Conservation (phyloP, 2,113 vertebrate species). For the Anser cygnoides region DNA sequence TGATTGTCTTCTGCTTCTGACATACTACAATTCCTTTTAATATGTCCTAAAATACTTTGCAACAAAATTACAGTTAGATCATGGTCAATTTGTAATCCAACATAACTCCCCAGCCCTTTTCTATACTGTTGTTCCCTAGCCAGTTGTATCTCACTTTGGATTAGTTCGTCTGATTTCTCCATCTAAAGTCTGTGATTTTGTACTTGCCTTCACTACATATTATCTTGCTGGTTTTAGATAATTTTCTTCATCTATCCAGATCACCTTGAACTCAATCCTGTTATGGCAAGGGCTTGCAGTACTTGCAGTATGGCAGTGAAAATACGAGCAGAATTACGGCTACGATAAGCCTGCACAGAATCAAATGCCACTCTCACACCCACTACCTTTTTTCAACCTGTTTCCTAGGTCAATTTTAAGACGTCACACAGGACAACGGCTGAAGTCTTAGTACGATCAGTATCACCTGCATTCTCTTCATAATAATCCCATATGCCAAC, state of each 20-base stretch:
- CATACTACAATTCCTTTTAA: not conserved
- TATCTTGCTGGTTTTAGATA: not conserved
- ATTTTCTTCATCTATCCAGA: not conserved
- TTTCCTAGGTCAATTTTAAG: not conserved
- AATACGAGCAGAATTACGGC: not conserved
- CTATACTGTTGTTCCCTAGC: not conserved
- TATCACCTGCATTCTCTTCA: not conserved
- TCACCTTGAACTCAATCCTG: not conserved
- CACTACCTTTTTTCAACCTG: not conserved
- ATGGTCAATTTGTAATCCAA: not conserved
- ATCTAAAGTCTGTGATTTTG: not conserved
- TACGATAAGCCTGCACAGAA: not conserved
- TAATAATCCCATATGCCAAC: not conserved
- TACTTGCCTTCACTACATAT: not conserved
- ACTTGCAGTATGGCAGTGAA: not conserved
- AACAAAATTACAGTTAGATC: not conserved
- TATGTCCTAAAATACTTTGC: not conserved
- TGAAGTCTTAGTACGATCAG: not conserved
- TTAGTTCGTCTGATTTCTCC: not conserved
- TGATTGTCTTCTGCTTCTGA: not conserved
- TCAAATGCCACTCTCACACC: not conserved
- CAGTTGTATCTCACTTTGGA: not conserved
- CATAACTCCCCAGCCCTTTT: not conserved
- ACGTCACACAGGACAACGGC: not conserved
- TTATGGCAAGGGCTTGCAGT: not conserved